Base-by-base conservation (phyloP, 2,113 vertebrate species). In the Sinocyclocheilus anophthalmus region DNA sequence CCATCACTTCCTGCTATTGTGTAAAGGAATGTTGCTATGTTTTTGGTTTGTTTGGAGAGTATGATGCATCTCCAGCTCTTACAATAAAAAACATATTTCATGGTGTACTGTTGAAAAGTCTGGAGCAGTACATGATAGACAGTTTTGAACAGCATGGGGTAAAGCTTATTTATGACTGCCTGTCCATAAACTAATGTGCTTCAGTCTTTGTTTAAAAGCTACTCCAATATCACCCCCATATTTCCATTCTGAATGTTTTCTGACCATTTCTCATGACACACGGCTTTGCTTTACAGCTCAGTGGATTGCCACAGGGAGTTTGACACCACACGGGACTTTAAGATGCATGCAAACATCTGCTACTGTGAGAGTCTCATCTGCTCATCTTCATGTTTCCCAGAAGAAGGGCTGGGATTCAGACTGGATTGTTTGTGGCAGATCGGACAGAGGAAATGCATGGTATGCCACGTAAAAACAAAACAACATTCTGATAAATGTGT, bases 1-100 rank as follows among this genome's bases (percentile, higher is more conserved):
- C 69, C 82, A 83, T 69, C 76, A 84, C 90, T 94, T 94, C 92
- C 93, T 93, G 90, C 39, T 73, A 94, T 94, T 94, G 93, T 94
- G 81, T 85, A 70, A 69, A 91, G 92, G 93, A 94, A 94, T 93
- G 91, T 88, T 85, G 67, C 53, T 89, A 50, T 90, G 70, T 75
- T 76, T 76, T 88, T 39, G 11, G 12, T 92, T 83, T 83, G 16
- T 20, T 22, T 59, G 59, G 72, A 84, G 33, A 76, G 16, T n/a
- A 84, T 85, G 84, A 88, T 85, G 88, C 89, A 86, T 87, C 53
- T 53, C 12, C 22, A 24, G 6, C 10, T 73, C 81, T 83, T 89
- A 61, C 81, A 61, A 89, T 77, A n/a, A 83, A 79, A 84, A 16
- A 5, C 13, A 79, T 57, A 69, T 86, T 86, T 92, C 39, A 50